Percentiles rank a stretch among this genome's conserved stretches.
Evolutionary conservation across 1,140 invertebrate genomes (phyloP).

Genomic region (Drosophila kikkawai): DNA sequence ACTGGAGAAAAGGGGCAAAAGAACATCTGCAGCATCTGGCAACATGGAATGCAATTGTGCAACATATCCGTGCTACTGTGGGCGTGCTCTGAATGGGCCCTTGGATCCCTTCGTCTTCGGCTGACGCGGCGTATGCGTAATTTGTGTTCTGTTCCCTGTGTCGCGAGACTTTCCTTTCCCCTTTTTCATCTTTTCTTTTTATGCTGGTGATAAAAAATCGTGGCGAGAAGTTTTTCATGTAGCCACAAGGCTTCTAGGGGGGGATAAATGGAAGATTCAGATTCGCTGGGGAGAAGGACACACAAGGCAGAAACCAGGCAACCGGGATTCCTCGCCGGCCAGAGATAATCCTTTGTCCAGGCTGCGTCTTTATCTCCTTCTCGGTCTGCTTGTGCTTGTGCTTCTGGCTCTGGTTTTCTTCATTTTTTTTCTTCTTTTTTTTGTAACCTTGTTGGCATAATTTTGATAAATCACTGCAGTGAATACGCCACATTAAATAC

Average conservation of each 20-base stretch:
- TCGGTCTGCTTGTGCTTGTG: conserved; percentile 1
- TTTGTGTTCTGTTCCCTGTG: conserved; percentile 30
- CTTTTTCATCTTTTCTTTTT: background rate
- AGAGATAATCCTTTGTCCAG: conserved; percentile 45
- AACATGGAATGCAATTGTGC: conserved; percentile 79
- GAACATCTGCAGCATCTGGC: conserved; percentile 54
- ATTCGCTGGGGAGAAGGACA: conserved; percentile 5
- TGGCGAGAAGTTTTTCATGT: conserved; percentile 40
- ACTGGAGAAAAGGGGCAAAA: background rate
- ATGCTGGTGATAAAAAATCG: conserved; percentile 22
- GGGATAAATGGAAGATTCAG: conserved; percentile 2
- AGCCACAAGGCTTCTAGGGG: conserved; percentile 11
- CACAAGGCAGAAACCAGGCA: conserved; percentile 7
- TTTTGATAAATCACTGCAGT: conserved; percentile 35
- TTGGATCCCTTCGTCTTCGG: conserved; percentile 26
- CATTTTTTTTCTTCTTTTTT: background rate
- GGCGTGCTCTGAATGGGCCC: conserved; percentile 30
- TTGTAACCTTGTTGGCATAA: conserved; percentile 27
- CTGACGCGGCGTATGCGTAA: conserved; percentile 64
- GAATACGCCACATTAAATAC: conserved; percentile 30
- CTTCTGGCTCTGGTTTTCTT: background rate
- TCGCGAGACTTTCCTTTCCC: conserved; percentile 10
- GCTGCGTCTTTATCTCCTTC: conserved; percentile 21
- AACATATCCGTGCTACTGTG: conserved; percentile 56
- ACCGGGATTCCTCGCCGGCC: conserved; percentile 5